Evolutionary conservation across 2,888 invertebrate genomes (phyloP), one percentile per base, ranked within the genome.

Genomic region (Nomada goodeniana): DNA sequence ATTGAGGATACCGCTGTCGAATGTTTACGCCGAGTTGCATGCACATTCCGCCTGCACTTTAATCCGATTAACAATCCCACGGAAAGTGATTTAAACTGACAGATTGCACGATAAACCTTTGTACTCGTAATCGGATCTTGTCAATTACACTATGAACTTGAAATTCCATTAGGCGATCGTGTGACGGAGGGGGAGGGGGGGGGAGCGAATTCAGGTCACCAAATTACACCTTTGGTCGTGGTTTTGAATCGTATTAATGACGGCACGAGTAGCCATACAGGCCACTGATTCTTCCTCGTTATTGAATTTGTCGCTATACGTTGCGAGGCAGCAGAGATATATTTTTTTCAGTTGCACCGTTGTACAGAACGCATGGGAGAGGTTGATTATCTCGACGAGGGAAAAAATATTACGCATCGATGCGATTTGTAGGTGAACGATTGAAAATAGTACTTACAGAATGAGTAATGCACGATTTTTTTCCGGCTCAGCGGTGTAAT

Each of bases 121-220:
- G 83, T 69, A 55, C 57, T 20, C n/a, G 60, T 83, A 83, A 78
- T 83, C 76, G 77, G 60, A 83, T 78, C 67, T 69, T 26, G 44
- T 59, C 83, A 83, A 83, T 78, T 83, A 78, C 83, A 74, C 70
- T 78, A 67, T 83, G 83, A 83, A 83, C 83, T 83, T 83, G 83
- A 83, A 83, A 83, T 83, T 78, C 77, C 70, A 83, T 83, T 83
- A 81, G 60, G 71, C 76, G 83, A 83, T 74, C 65, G 52, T 23
- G 55, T 13, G 70, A 44, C 20, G 64, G 42, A 57, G 36, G 26
- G 36, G 47, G 61, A 44, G 55, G 23, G 50, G 53, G 36, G 26
- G 36, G 47, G 61, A 44, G 55, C 2, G 55, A 68, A 83, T 83
- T 61, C 59, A 23, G 70, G 73, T 74, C 74, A 74, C 52, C 53